These are phyloP conservation scores for Melanostoma mellinum DNA, from an alignment of 2,888 invertebrate species.

Conservation along the genomic window DNA sequence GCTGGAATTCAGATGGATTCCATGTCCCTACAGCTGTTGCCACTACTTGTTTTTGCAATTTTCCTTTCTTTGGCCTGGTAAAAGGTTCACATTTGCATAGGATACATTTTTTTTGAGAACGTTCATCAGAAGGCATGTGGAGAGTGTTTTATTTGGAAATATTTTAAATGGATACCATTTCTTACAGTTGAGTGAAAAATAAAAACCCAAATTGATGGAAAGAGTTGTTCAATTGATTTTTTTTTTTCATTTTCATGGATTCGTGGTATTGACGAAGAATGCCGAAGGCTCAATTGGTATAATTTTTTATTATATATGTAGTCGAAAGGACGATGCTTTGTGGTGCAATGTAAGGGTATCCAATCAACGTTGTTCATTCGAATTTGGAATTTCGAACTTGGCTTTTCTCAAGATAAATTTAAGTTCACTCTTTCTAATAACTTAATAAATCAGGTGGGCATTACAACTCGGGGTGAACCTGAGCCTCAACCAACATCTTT, in stretches of 20 bases:
- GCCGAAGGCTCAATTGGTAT: too few relatives aligned
- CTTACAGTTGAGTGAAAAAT: conserved; percentile 31
- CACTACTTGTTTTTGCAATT: conserved; percentile 51
- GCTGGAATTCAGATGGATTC: conserved; percentile 63
- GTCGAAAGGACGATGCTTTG: too few relatives aligned
- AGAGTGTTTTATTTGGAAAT: conserved; percentile 35
- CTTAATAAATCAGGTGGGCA: too few relatives aligned
- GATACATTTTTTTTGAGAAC: not conserved
- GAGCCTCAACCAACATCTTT: too few relatives aligned
- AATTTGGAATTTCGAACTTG: too few relatives aligned
- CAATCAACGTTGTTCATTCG: too few relatives aligned
- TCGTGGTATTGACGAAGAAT: too few relatives aligned
- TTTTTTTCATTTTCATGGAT: not conserved
- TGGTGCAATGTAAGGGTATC: too few relatives aligned
- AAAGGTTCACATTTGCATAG: conserved; percentile 46
- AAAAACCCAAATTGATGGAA: conserved; percentile 26
- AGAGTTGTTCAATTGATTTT: conserved; percentile 32
- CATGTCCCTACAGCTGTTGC: conserved; percentile 66
- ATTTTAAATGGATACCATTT: conserved; percentile 56
- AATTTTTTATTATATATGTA: too few relatives aligned
- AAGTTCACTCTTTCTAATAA: too few relatives aligned
- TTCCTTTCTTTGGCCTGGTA: conserved; percentile 18
- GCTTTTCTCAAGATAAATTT: too few relatives aligned
- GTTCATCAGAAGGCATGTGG: conserved; percentile 9
- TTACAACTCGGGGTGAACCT: too few relatives aligned